Evolutionary conservation across 35 echinoderm and acorn worm genomes (phyloP).

Genomic region (Patiria miniata): DNA sequence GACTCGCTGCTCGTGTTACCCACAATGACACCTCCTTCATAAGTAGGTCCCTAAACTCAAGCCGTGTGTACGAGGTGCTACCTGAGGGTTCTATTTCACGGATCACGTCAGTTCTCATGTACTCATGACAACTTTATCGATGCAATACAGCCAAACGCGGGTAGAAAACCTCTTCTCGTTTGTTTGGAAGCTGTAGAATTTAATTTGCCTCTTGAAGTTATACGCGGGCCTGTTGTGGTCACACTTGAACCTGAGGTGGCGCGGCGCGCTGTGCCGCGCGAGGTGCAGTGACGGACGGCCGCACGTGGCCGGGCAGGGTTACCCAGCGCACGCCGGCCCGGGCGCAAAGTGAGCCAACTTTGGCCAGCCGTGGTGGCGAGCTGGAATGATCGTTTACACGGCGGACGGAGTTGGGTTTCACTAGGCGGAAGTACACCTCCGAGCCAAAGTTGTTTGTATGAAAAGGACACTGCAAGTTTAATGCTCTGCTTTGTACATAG

Average conservation of each 20-base stretch:
- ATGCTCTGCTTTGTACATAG: too few relatives aligned
- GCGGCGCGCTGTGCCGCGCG: background rate
- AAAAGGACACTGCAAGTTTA: too few relatives aligned
- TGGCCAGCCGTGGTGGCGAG: background rate
- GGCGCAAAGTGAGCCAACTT: constrained; percentile 11
- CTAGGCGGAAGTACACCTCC: too few relatives aligned
- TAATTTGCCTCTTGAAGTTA: background rate
- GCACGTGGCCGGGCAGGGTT: background rate
- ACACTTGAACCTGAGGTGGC: constrained; percentile 12
- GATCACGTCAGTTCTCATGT: too few relatives aligned
- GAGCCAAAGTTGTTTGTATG: too few relatives aligned
- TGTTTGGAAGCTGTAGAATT: background rate
- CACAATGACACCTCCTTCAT: background rate
- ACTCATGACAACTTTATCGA: too few relatives aligned
- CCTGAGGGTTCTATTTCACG: too few relatives aligned
- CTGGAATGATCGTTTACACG: background rate
- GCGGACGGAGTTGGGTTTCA: background rate
- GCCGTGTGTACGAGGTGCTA: too few relatives aligned
- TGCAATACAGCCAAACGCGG: background rate
- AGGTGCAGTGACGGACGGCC: background rate
- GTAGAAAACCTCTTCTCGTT: background rate
- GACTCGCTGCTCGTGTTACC: background rate
- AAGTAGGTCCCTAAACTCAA: background rate
- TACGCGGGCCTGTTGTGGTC: background rate
- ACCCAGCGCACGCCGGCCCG: background rate